Evolutionary conservation across 2,888 invertebrate species (phyloP).

Genomic region (Notodonta dromedarius): DNA sequence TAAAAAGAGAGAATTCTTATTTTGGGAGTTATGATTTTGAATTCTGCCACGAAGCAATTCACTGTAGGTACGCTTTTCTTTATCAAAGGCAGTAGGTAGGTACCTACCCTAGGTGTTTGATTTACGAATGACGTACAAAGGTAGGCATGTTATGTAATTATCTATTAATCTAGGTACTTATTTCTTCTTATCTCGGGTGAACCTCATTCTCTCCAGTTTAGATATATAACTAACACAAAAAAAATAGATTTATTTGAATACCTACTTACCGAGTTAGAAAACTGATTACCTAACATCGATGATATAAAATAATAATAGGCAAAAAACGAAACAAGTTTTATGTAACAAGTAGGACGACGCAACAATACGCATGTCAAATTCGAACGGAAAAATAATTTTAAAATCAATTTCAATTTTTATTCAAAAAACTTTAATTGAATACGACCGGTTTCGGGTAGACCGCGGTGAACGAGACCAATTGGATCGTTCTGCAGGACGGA

Average conservation of each 20-base stretch:
- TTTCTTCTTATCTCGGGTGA: too few species aligned
- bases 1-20: slow-evolving; percentile 5
- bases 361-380: slow-evolving; percentile 42
- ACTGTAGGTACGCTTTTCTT: too few species aligned
- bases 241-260: background rate
- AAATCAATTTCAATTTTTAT: slow-evolving; percentile 44
- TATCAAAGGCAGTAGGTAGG: too few species aligned
- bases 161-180: too few species aligned
- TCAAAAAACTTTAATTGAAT: slow-evolving; percentile 40
- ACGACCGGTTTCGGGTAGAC: slow-evolving; percentile 29
- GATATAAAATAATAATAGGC: slow-evolving; percentile 1
- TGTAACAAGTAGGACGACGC: slow-evolving; percentile 5
- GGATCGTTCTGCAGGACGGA: slow-evolving; percentile 26
- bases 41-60: background rate
- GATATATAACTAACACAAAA: too few species aligned
- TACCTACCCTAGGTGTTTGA: too few species aligned
- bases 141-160: too few species aligned
- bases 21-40: slow-evolving; percentile 3
- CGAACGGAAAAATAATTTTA: slow-evolving; percentile 42
- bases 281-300: slow-evolving; percentile 4
- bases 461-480: slow-evolving; percentile 38
- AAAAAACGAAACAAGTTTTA: background rate
- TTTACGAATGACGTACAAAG: too few species aligned
- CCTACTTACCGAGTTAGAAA: background rate
- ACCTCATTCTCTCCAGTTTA: too few species aligned